Base-by-base conservation (phyloP, 2,888 invertebrate genomes). In the Julus scanicus region DNA sequence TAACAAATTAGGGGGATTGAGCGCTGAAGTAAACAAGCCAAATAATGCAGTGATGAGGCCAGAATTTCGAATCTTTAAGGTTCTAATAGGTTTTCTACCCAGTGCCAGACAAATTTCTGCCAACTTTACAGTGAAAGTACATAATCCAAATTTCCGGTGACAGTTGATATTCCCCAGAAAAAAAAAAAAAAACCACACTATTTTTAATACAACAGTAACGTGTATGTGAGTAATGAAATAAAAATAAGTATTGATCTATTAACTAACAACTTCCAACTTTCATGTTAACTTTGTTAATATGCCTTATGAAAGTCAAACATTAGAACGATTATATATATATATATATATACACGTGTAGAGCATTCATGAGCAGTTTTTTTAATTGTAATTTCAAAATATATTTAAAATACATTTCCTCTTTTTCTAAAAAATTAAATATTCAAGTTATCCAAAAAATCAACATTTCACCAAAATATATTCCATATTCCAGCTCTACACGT, bases 171-270 rank as follows among this genome's bases (percentile, higher is more conserved):
- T 71, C 71, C 20, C 71, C 29, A 8, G 9, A 29, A 29, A 29
- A 9, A 9, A 80, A 9, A 9, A 80, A 37, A 80, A 37, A 15
- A 80, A 37, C 80, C 80, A 80, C 29, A 9, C 37, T 39, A 9
- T 37, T 39, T 29, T 80, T 80, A 80, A 37, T 80, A 29, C 37
- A 80, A 80, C 80, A 39, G 80, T 80, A 39, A 80, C 37, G 80
- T 80, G 80, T 80, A 80, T 37, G 37, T 37, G 80, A 80, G 37
- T 80, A 80, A 29, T 39, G 80, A 80, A 80, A 80, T 80, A 80
- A 80, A 80, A 80, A 29, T 29, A 80, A 80, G 13, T 15, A 80
- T 80, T 80, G 80, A 80, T 80, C 80, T 80, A 80, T 37, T 80
- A 80, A 80, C 15, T 4, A 37, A 80, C 80, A 37, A 37, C 37